phyloP scores from a whole-genome alignment of 1,140 invertebrate genomes.

The Lepidurus apus region DNA sequence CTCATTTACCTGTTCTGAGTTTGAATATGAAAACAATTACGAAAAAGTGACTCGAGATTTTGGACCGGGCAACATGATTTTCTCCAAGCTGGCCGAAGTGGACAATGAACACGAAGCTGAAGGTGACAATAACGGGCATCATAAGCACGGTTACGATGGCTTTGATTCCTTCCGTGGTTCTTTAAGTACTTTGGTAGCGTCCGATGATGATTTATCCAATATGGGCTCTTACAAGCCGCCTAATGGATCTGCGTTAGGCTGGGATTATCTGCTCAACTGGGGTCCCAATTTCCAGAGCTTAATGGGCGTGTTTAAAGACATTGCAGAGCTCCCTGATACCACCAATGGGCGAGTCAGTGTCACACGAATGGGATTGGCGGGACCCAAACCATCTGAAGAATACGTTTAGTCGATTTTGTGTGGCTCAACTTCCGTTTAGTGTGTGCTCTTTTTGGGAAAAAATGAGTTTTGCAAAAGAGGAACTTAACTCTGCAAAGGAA shows the following conservation, averaged over 20 bases:
- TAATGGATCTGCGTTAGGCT: slow-evolving; percentile 73
- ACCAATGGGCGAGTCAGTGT: slow-evolving; percentile 51
- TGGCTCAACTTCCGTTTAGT: slow-evolving; percentile 3
- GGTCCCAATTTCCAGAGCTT: slow-evolving; percentile 91
- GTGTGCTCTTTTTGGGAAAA: neutral
- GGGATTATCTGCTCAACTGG: slow-evolving; percentile 93
- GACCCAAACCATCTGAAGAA: slow-evolving; percentile 32
- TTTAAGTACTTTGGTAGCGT: slow-evolving; percentile 83
- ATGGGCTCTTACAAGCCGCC: slow-evolving; percentile 62
- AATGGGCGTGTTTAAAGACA: slow-evolving; percentile 92
- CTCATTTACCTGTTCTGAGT: slow-evolving; percentile 96
- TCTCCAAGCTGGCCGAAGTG: slow-evolving; percentile 61
- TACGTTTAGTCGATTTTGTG: slow-evolving; percentile 28
- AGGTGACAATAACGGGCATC: slow-evolving; percentile 46
- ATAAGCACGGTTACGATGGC: slow-evolving; percentile 60
- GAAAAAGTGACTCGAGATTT: slow-evolving; percentile 56
- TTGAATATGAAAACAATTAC: slow-evolving; percentile 88
- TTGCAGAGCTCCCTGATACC: slow-evolving; percentile 83
- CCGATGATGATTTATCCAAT: slow-evolving; percentile 75
- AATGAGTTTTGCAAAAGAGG: neutral
- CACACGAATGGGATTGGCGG: slow-evolving; percentile 23
- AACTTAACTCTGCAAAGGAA: too few relatives aligned
- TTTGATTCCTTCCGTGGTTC: slow-evolving; percentile 90
- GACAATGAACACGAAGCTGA: slow-evolving; percentile 50
- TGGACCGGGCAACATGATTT: slow-evolving; percentile 52